phyloP scores from a whole-genome alignment of 2,797 vertebrate species.

The Tragelaphus oryx region DNA sequence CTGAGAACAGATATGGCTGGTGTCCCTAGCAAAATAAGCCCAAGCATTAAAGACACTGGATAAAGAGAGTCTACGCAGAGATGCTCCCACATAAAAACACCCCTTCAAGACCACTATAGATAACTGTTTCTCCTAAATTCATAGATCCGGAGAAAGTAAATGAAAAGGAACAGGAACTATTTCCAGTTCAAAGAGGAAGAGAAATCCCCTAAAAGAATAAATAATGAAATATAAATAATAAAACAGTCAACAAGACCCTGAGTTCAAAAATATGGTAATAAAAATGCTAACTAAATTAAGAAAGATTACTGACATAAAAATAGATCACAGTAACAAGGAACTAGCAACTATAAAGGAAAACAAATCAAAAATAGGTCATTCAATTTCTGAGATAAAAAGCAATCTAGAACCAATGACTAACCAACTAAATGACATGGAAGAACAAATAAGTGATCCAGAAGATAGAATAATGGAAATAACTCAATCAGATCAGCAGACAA shows the following conservation, averaged over 20 bases:
- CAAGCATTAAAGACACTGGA: neutral
- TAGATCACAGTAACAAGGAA: neutral
- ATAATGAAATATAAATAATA: neutral
- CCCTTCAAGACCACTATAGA: neutral
- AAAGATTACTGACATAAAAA: neutral
- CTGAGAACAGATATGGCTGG: neutral
- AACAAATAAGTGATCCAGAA: neutral
- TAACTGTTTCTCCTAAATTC: neutral
- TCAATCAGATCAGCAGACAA: neutral
- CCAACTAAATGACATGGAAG: neutral
- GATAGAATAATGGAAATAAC: neutral
- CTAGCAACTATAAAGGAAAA: neutral
- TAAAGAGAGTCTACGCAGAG: neutral
- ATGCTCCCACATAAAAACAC: neutral
- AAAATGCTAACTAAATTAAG: neutral
- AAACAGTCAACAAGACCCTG: neutral
- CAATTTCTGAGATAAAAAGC: neutral
- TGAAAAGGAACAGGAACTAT: neutral
- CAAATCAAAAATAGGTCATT: neutral
- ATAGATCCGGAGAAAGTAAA: neutral
- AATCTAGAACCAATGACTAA: neutral
- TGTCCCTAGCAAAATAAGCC: neutral
- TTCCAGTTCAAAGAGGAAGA: neutral
- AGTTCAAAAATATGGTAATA: neutral
- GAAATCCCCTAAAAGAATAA: neutral